Conservation (phyloP, 2,113 vertebrate species). For the Eleginops maclovinus region DNA sequence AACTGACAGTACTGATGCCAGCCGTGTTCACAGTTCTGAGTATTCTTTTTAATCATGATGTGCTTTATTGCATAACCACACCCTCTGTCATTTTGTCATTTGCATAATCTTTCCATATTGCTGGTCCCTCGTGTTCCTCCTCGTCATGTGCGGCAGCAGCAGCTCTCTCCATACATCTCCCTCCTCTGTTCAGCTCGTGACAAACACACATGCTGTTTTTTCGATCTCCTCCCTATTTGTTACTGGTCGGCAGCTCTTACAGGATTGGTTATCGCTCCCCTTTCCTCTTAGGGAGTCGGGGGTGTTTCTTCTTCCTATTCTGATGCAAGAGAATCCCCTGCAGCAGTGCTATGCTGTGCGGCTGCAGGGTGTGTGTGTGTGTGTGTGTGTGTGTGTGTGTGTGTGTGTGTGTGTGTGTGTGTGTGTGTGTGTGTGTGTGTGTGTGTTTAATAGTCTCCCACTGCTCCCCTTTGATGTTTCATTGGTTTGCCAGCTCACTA, state of each 20-base stretch:
- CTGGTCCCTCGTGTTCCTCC: not conserved
- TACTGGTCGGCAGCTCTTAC: slow-evolving; percentile 43
- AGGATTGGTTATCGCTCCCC: slow-evolving; percentile 63
- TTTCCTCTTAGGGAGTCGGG: slow-evolving; percentile 54
- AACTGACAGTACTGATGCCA: not conserved
- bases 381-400: slow-evolving; percentile 31
- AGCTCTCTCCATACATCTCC: not conserved
- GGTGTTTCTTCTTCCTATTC: slow-evolving; percentile 60
- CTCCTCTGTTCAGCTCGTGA: slow-evolving; percentile 16
- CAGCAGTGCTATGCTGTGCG: slow-evolving; percentile 51
- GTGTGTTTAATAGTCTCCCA: slow-evolving; percentile 52
- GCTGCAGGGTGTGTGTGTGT: not conserved
- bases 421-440: slow-evolving; percentile 32
- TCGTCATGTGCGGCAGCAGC: not conserved
- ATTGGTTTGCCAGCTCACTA: slow-evolving; percentile 54
- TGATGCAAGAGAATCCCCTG: slow-evolving; percentile 72
- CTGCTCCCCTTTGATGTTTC: slow-evolving; percentile 59
- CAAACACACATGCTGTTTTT: slow-evolving; percentile 29
- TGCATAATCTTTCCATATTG: not conserved
- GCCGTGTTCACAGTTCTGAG: not conserved
- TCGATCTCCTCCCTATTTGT: slow-evolving; percentile 18
- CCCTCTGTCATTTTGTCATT: not conserved
- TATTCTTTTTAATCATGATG: not conserved
- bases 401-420: slow-evolving; percentile 35
- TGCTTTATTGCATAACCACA: not conserved